phyloP scores from a whole-genome alignment of 2,113 vertebrate species.

The Pristiophorus japonicus region DNA sequence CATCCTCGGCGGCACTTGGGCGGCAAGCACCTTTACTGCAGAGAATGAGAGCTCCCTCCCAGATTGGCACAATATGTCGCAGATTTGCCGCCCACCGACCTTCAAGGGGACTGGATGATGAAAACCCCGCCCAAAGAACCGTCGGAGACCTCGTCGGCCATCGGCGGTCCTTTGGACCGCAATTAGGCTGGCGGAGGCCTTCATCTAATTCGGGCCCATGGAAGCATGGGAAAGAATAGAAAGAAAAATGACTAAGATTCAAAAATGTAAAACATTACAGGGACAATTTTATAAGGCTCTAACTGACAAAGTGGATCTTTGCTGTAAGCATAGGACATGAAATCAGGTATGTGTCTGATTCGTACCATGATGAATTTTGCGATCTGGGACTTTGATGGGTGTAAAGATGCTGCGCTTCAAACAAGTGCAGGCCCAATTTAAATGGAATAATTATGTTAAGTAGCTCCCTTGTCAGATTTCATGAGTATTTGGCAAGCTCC shows the following conservation, averaged over 20 bases:
- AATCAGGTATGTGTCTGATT: background rate
- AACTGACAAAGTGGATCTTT: background rate
- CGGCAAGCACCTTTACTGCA: too few relatives aligned
- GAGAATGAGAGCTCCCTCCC: too few relatives aligned
- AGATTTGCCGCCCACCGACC: too few relatives aligned
- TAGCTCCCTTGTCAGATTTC: background rate
- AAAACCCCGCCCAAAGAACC: too few relatives aligned
- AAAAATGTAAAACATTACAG: background rate
- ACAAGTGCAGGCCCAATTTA: background rate
- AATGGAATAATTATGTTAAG: constrained; percentile 15
- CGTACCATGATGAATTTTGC: background rate
- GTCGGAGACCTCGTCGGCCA: too few relatives aligned
- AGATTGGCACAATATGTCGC: too few relatives aligned
- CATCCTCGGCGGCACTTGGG: too few relatives aligned
- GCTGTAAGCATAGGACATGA: background rate
- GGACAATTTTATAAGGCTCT: background rate
- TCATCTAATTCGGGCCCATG: too few relatives aligned
- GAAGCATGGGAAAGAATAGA: background rate
- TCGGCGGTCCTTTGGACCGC: too few relatives aligned
- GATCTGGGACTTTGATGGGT: background rate
- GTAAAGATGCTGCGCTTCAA: background rate
- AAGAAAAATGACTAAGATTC: background rate
- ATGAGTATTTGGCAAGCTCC: background rate
- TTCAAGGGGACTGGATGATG: too few relatives aligned
- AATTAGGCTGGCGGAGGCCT: too few relatives aligned